Evolutionary conservation across 2,113 vertebrate genomes (phyloP).

Genomic region (Sceloporus tristichus): DNA sequence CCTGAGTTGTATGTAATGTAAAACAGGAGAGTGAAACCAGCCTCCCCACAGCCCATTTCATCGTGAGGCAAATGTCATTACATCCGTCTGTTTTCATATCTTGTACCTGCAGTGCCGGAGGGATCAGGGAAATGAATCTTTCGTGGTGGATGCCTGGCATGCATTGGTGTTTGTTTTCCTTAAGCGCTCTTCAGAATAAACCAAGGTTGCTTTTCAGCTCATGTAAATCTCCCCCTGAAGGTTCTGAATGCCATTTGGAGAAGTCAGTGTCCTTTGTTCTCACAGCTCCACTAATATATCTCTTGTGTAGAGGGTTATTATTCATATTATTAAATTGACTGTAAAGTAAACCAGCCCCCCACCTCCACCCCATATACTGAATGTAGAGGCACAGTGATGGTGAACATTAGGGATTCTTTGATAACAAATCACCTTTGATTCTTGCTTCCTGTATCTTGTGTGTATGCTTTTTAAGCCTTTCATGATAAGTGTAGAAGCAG

Average conservation of each 20-base stretch:
- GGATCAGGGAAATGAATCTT: slow-evolving; percentile 73
- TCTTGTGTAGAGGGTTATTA: slow-evolving; percentile 9
- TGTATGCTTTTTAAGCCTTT: not conserved
- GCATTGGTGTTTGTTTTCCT: slow-evolving; percentile 70
- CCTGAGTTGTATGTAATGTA: slow-evolving; percentile 69
- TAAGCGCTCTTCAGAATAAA: slow-evolving; percentile 44
- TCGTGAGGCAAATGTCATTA: slow-evolving; percentile 79
- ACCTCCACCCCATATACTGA: not conserved
- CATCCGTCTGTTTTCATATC: slow-evolving; percentile 75
- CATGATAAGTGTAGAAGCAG: not conserved
- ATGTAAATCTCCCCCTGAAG: slow-evolving; percentile 44
- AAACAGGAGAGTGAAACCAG: slow-evolving; percentile 69
- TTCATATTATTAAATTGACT: slow-evolving; percentile 8
- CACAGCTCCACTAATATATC: not conserved
- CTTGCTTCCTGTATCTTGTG: not conserved
- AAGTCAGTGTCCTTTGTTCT: slow-evolving; percentile 13
- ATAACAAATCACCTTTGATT: not conserved
- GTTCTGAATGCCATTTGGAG: slow-evolving; percentile 50
- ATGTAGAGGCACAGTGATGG: not conserved
- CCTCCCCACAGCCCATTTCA: slow-evolving; percentile 70
- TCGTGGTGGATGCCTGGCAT: slow-evolving; percentile 54
- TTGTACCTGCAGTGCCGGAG: slow-evolving; percentile 76
- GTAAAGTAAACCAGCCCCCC: not conserved
- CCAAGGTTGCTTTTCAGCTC: slow-evolving; percentile 43
- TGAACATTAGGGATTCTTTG: not conserved